Base-by-base conservation (phyloP, 2,888 invertebrate species). In the Phengaris alcon region DNA sequence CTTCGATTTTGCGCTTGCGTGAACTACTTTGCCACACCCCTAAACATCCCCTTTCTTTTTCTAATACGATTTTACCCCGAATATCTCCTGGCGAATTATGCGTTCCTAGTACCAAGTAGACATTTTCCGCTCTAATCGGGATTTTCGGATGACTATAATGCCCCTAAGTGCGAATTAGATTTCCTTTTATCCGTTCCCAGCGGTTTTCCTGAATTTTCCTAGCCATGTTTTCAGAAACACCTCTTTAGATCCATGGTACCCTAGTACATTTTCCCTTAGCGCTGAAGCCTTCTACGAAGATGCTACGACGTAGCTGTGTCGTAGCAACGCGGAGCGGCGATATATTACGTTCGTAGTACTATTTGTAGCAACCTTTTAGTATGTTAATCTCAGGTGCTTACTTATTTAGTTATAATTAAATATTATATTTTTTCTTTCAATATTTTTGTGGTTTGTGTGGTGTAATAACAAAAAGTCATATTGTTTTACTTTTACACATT, bases 121-220 rank as follows among this genome's bases (percentile, higher is more conserved):
- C 86, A 91, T 93, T 93, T 93, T 93, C 92, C 92, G 92, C 92
- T 93, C 91, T 93, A 93, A 93, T 93, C 93, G 90, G 91, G 91
- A 89, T 92, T 91, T 91, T 83, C 91, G 87, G 88, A 86, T 87
- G 87, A 85, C 88, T 88, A 87, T 87, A 68, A 88, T 85, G 82
- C 84, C 82, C 80, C 82, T 85, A 86, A 86, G 83, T 82, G 82
- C 80, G 86, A 87, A 87, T 90, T 90, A 89, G 90, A 88, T 88
- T 86, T 84, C 84, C 85, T 82, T 80, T 87, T 86, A 86, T 88
- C 85, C 85, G 79, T 78, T 77, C 78, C 75, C 76, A 75, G 76
- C n/a, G n/a, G 64, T 72, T 75, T 76, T 76, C 76, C 57, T 75
- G 70, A 75, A 75, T 55, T 76, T 78, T 78, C 76, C 75, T n/a